A percentile compares a stretch with the other conserved stretches of the same genome.
phyloP scores from a whole-genome alignment of 2,797 vertebrate species.

The Enteromius trimaculatus region DNA sequence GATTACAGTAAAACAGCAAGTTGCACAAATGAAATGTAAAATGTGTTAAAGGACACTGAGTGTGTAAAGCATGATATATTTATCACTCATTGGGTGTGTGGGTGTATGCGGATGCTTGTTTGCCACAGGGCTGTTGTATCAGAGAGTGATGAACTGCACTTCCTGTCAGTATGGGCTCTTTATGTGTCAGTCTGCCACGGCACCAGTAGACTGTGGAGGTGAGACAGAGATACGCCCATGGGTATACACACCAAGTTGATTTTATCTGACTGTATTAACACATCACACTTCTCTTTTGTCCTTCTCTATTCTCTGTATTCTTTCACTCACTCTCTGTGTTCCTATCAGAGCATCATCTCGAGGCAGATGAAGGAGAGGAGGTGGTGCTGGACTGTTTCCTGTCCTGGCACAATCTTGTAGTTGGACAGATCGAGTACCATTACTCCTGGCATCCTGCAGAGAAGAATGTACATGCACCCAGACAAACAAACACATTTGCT shows the following conservation, averaged over 20 bases:
- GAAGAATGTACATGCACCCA: conserved; percentile 50
- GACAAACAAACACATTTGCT: conserved; percentile 22
- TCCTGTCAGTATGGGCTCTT: conserved; percentile 70
- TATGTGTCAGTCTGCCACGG: conserved; percentile 68
- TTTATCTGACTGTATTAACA: neutral
- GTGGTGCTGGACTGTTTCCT: conserved; percentile 75
- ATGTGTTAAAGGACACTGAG: neutral
- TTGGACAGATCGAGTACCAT: conserved; percentile 69
- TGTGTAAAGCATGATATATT: neutral
- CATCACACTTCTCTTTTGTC: neutral
- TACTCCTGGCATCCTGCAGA: conserved; percentile 68
- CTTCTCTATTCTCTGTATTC: neutral
- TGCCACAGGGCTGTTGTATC: conserved; percentile 70
- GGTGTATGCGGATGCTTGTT: conserved; percentile 4
- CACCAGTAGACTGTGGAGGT: conserved; percentile 70
- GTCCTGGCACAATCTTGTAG: conserved; percentile 74
- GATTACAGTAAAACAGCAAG: neutral
- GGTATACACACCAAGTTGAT: neutral
- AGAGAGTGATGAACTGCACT: conserved; percentile 75
- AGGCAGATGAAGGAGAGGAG: conserved; percentile 72
- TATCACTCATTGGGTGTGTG: conserved; percentile 9
- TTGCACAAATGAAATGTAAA: neutral
- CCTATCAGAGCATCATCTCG: conserved; percentile 49
- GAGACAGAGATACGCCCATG: conserved; percentile 42
- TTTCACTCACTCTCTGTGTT: neutral